Percentiles rank a stretch among this genome's conserved stretches.
Conservation (phyloP, 1,140 invertebrate genomes). For the Cyrtorhinus lividipennis region DNA sequence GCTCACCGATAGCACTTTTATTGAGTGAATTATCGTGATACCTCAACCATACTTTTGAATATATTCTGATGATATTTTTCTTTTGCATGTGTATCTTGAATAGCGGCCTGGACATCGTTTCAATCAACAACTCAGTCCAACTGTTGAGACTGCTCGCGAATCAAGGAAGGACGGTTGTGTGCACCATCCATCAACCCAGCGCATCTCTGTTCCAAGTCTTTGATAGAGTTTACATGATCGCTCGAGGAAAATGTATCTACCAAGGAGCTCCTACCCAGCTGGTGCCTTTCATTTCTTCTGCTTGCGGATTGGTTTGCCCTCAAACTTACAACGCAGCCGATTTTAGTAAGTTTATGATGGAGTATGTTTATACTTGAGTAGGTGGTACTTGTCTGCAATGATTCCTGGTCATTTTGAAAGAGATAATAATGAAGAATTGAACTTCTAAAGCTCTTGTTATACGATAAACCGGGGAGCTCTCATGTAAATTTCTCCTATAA, state of each 20-base stretch:
- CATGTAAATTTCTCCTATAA: no score
- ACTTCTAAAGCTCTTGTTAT: neutral
- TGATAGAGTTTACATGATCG: slow-evolving; percentile 43
- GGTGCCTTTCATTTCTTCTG: slow-evolving; percentile 33
- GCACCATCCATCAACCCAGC: slow-evolving; percentile 54
- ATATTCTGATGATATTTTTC: no score
- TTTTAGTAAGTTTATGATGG: slow-evolving; percentile 25
- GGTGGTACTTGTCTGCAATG: neutral
- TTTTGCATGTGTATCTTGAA: no score
- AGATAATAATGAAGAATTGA: neutral
- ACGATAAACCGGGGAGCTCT: no score
- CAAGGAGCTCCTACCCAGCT: slow-evolving; percentile 35
- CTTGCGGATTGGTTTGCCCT: slow-evolving; percentile 24
- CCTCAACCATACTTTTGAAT: no score
- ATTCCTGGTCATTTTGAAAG: neutral
- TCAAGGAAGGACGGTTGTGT: slow-evolving; percentile 43
- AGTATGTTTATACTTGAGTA: no score
- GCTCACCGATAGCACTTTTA: no score
- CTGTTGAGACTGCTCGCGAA: slow-evolving; percentile 31
- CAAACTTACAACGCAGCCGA: slow-evolving; percentile 34
- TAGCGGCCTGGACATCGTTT: slow-evolving; percentile 45
- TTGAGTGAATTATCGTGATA: no score
- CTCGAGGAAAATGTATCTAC: slow-evolving; percentile 42
- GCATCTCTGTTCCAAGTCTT: slow-evolving; percentile 47
- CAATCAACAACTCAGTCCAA: slow-evolving; percentile 41